These are phyloP conservation scores for Mellilla xanthometata DNA, from an alignment of 2,888 invertebrate species.

Conservation along the genomic window DNA sequence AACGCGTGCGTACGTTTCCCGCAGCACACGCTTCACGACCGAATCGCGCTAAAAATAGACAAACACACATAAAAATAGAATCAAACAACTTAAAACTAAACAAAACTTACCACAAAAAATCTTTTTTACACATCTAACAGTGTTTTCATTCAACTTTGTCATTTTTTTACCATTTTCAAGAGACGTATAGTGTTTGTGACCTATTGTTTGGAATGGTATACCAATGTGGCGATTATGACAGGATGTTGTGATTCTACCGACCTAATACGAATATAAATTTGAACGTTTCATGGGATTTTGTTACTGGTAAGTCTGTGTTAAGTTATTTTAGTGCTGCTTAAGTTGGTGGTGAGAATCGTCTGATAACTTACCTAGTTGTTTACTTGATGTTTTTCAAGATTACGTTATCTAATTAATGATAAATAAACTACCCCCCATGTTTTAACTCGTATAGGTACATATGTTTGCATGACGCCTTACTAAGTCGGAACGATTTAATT, in stretches of 20 bases:
- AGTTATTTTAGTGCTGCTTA: too few relatives aligned
- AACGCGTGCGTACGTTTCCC: background rate
- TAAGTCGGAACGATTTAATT: too few relatives aligned
- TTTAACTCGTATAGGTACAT: too few relatives aligned
- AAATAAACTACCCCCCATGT: too few relatives aligned
- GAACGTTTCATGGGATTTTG: conserved; percentile 70
- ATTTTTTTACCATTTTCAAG: conserved; percentile 43
- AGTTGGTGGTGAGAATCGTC: too few relatives aligned
- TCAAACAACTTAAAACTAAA: conserved; percentile 19
- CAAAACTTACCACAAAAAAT: conserved; percentile 25
- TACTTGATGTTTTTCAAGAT: too few relatives aligned
- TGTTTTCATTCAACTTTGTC: conserved; percentile 36
- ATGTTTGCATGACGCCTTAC: too few relatives aligned
- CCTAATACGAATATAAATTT: conserved; percentile 56
- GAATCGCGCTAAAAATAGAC: conserved; percentile 20
- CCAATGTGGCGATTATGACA: conserved; percentile 60
- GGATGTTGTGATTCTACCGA: conserved; percentile 63
- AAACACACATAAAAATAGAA: conserved; percentile 13
- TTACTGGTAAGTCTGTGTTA: conserved; percentile 58
- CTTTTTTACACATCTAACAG: background rate
- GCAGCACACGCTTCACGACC: background rate
- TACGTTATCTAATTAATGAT: too few relatives aligned
- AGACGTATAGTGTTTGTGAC: conserved; percentile 50
- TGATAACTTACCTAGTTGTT: too few relatives aligned
- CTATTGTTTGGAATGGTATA: conserved; percentile 63